These are phyloP conservation scores for Hemiprocne comata DNA, from an alignment of 2,113 vertebrate species.

Conservation along the genomic window DNA sequence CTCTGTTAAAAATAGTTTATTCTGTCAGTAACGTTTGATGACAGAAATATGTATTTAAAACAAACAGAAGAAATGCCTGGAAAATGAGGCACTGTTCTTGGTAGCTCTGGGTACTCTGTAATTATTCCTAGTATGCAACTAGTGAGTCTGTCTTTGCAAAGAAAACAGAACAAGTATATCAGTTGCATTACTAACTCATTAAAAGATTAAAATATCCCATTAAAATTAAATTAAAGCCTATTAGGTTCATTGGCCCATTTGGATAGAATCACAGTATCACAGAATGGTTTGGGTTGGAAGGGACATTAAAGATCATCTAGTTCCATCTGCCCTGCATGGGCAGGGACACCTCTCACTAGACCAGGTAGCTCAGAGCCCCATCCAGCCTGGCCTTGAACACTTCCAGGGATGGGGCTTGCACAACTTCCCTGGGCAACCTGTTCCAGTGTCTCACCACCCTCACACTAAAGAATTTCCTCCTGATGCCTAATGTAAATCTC, in stretches of 20 bases:
- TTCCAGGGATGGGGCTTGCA: too few relatives aligned
- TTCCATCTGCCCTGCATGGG: too few relatives aligned
- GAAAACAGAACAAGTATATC: neutral
- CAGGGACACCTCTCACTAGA: too few relatives aligned
- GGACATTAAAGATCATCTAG: too few relatives aligned
- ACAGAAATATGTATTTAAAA: neutral
- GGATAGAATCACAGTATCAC: neutral
- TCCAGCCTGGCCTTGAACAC: too few relatives aligned
- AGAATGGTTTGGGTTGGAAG: too few relatives aligned
- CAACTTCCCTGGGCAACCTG: too few relatives aligned
- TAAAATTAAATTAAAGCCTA: neutral
- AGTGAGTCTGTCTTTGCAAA: neutral
- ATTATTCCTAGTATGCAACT: neutral
- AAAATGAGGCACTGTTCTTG: neutral
- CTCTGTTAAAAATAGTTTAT: neutral
- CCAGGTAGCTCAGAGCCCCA: too few relatives aligned
- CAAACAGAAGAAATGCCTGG: neutral
- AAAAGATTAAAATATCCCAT: neutral
- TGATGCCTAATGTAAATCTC: too few relatives aligned
- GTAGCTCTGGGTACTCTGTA: neutral
- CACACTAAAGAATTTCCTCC: too few relatives aligned
- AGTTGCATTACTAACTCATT: neutral
- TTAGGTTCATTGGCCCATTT: neutral
- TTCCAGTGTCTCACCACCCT: too few relatives aligned
- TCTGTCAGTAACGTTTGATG: neutral